Evolutionary conservation across 2,113 vertebrate species (phyloP).

Genomic region (Columba janthina): DNA sequence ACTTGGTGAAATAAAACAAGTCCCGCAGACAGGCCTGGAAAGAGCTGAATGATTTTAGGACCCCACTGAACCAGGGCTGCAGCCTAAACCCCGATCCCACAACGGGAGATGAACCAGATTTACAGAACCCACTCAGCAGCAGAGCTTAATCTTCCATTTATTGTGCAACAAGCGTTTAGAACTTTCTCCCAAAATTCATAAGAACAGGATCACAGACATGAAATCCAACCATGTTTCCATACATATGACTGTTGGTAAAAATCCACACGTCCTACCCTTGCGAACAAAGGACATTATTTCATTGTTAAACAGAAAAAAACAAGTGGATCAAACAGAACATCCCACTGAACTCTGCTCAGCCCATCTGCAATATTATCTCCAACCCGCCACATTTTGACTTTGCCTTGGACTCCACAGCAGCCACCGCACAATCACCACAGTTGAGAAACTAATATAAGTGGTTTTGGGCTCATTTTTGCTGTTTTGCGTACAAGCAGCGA

Average conservation of each 20-base stretch:
- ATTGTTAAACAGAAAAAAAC: not conserved
- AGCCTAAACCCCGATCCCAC: not conserved
- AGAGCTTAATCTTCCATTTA: slow-evolving; percentile 28
- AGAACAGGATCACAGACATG: not conserved
- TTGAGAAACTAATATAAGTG: rapidly evolving
- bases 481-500: rapidly evolving
- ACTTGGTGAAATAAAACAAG: not conserved
- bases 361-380: not conserved
- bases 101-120: not conserved
- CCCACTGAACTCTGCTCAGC: not conserved
- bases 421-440: not conserved
- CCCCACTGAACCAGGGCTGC: rapidly evolving
- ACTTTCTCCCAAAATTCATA: not conserved
- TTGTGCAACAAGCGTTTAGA: slow-evolving; percentile 11
- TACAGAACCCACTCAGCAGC: not conserved
- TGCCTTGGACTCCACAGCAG: not conserved
- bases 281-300: not conserved
- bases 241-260: not conserved
- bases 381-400: not conserved
- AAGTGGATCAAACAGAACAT: not conserved
- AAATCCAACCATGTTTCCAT: not conserved
- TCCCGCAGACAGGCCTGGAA: not conserved
- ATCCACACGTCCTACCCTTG: not conserved
- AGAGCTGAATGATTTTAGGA: not conserved
- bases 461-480: not conserved